Base-by-base conservation (phyloP, 2,113 vertebrate genomes). In the Lepisosteus oculatus region DNA sequence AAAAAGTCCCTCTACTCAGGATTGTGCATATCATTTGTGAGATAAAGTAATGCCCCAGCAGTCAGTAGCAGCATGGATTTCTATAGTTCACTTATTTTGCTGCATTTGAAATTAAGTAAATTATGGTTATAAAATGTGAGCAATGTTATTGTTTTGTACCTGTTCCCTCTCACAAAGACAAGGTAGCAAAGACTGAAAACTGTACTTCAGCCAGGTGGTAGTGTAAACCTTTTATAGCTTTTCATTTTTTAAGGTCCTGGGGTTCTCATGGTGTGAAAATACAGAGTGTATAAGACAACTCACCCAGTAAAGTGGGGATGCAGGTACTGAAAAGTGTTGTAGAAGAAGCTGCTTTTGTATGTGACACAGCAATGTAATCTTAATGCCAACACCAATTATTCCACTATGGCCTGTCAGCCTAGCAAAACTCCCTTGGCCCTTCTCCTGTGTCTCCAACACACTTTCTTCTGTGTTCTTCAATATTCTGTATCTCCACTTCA, bases 101-200 rank as follows among this genome's bases (percentile, higher is more conserved):
- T 47, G 43, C 43, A 66, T 66, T 66, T 44, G 45, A 66, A 66
- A 66, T 66, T 42, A 44, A 66, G 45, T 66, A 43, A 66, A 47
- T 66, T 66, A 66, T 4, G 15, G 64, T 14, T 6, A 47, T 14
- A 66, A 66, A 66, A 66, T 66, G 14, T 43, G 13, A 66, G 44
- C 64, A 45, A 13, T 47, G 15, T 42, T 4, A 13, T 47, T 44
- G 12, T 66, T 51, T 51, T 66, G 64, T 47, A 66, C 43, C 4
- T 43, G 14, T 44, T 65, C 64, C 64, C 3, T 43, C 64, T 6
- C 64, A 66, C 64, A 66, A 66, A 44, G 14, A 44, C 12, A n/a
- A 66, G 9, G 43, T 66, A 66, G 64, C 64, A 45, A 5, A 1
- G 64, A 15, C 42, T n/a, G 44, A 66, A 66, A n/a, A 44, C 14